A percentile compares a stretch with the other conserved stretches of the same genome.
Evolutionary conservation across 2,797 vertebrate genomes (phyloP).

Genomic region (Esox masquinongy): DNA sequence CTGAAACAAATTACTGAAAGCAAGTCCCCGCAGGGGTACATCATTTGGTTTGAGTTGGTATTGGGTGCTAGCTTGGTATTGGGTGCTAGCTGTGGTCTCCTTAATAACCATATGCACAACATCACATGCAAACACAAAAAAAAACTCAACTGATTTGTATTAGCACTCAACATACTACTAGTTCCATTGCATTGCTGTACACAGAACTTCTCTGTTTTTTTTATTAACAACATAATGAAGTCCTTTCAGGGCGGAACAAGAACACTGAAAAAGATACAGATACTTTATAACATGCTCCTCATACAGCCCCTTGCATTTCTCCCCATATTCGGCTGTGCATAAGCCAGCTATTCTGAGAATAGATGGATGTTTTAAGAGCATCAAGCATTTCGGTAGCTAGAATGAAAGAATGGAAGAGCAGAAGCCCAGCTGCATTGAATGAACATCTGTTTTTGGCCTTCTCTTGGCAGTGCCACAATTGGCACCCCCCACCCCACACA

Average conservation of each 20-base stretch:
- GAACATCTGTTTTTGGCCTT: slow-evolving; percentile 45
- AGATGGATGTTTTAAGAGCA: slow-evolving; percentile 25
- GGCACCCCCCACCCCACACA: slow-evolving; percentile 23
- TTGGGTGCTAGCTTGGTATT: background rate
- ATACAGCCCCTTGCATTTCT: background rate
- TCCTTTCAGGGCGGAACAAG: slow-evolving; percentile 12
- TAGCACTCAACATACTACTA: background rate
- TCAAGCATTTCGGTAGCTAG: slow-evolving; percentile 27
- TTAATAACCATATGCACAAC: slow-evolving; percentile 7
- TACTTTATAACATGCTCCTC: background rate
- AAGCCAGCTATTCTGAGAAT: slow-evolving; percentile 11
- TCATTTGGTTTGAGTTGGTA: slow-evolving; percentile 22
- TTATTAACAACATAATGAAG: slow-evolving; percentile 23
- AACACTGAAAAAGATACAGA: slow-evolving; percentile 16
- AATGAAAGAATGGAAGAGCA: slow-evolving; percentile 5
- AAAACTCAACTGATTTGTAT: slow-evolving; percentile 7
- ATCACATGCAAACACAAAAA: background rate
- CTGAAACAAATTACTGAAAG: slow-evolving; percentile 20
- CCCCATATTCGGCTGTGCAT: slow-evolving; percentile 9
- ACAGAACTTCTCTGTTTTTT: background rate
- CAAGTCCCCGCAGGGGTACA: slow-evolving; percentile 23
- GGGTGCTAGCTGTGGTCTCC: background rate
- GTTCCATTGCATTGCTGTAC: slow-evolving; percentile 14
- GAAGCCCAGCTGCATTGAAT: slow-evolving; percentile 41
- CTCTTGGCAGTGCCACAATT: slow-evolving; percentile 33